Conservation (phyloP, 2,113 vertebrate genomes). For the Anguilla rostrata region DNA sequence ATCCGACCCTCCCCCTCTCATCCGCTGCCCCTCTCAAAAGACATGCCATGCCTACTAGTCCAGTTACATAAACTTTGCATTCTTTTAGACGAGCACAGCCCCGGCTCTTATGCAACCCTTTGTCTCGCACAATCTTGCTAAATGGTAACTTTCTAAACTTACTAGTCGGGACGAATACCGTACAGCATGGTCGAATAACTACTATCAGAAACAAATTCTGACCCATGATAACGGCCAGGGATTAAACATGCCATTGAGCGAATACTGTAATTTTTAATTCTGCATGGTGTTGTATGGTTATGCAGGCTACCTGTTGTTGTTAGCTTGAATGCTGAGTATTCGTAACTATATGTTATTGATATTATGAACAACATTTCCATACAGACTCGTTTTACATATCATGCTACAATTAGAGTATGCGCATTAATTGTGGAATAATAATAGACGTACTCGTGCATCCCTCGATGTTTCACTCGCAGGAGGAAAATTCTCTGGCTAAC, state of each 20-base stretch:
- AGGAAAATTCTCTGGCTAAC: background rate
- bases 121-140: background rate
- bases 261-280: background rate
- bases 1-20: background rate
- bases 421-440: background rate
- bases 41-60: background rate
- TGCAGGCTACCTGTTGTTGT: background rate
- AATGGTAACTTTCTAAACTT: background rate
- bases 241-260: background rate
- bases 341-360: background rate
- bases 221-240: background rate
- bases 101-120: background rate
- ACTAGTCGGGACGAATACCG: background rate
- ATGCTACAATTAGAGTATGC: background rate
- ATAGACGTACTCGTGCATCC: background rate
- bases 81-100: background rate
- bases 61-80: slow-evolving; percentile 7
- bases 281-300: background rate
- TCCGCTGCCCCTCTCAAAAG: background rate
- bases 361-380: background rate
- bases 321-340: background rate
- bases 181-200: background rate
- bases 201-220: background rate
- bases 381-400: background rate
- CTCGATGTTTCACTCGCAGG: background rate